A percentile compares a stretch with the other conserved stretches of the same genome.
Conservation (phyloP, 2,888 invertebrate genomes). For the Lasioglossum leucozonium region DNA sequence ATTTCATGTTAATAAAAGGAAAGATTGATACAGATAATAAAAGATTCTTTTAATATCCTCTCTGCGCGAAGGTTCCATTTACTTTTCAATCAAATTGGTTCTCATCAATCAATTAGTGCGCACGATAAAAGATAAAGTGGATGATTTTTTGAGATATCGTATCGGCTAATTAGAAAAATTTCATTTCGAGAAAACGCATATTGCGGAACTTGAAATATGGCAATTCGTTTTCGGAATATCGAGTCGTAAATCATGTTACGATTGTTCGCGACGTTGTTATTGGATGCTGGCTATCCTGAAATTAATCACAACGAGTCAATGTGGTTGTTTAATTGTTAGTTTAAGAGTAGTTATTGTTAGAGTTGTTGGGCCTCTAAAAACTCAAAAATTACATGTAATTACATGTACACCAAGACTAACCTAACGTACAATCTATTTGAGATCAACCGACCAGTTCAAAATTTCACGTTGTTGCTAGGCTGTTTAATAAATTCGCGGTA, state of each 20-base stretch:
- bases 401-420: neutral
- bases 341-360: neutral
- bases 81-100: neutral
- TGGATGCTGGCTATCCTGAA: neutral
- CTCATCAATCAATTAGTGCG: neutral
- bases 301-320: neutral
- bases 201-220: neutral
- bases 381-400: neutral
- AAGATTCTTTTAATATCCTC: neutral
- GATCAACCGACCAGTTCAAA: neutral
- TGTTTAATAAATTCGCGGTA: neutral
- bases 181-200: neutral
- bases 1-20: neutral
- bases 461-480: neutral
- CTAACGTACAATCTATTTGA: neutral
- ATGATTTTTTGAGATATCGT: neutral
- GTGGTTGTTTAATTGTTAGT: neutral
- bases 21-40: neutral
- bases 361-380: neutral
- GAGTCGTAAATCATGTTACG: slow-evolving; percentile 1
- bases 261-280: neutral
- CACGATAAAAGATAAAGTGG: neutral
- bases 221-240: neutral
- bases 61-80: neutral
- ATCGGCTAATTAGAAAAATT: neutral